A percentile compares a stretch with the other conserved stretches of the same genome.
phyloP scores from a whole-genome alignment of 1,140 invertebrate species.

The Drosophila subobscura region DNA sequence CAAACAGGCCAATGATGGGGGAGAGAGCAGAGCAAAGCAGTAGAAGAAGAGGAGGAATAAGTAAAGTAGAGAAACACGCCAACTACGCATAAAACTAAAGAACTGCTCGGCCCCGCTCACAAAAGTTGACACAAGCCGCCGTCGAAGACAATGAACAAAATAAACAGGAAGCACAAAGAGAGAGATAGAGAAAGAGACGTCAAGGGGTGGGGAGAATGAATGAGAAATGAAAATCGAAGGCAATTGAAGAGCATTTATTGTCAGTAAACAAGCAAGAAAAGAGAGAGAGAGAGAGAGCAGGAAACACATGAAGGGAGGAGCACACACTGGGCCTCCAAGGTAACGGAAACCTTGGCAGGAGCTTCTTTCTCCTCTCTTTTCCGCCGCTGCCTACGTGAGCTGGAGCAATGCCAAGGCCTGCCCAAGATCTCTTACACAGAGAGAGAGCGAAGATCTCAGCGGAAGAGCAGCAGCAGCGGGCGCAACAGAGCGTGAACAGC shows the following conservation, averaged over 20 bases:
- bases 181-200: neutral
- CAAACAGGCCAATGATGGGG: constrained; percentile 9
- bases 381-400: constrained; percentile 57
- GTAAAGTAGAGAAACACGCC: constrained; percentile 30
- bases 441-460: constrained; percentile 48
- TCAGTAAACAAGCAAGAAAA: constrained; percentile 5
- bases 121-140: constrained; percentile 47
- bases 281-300: neutral
- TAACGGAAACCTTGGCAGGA: neutral
- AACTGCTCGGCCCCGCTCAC: constrained; percentile 23
- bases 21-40: neutral
- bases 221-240: neutral
- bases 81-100: constrained; percentile 62
- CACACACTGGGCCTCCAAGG: neutral
- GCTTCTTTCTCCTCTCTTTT: neutral
- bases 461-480: constrained; percentile 10
- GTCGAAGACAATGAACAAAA: constrained; percentile 53
- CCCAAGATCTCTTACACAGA: constrained; percentile 15
- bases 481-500: constrained; percentile 27
- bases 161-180: constrained; percentile 35
- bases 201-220: neutral
- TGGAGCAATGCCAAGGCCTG: constrained; percentile 79
- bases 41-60: too few species aligned
- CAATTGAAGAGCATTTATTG: neutral
- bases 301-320: neutral